A percentile compares a stretch with the other conserved stretches of the same genome.
Evolutionary conservation across 2,888 invertebrate species (phyloP).

Genomic region (Plagodis pulveraria): DNA sequence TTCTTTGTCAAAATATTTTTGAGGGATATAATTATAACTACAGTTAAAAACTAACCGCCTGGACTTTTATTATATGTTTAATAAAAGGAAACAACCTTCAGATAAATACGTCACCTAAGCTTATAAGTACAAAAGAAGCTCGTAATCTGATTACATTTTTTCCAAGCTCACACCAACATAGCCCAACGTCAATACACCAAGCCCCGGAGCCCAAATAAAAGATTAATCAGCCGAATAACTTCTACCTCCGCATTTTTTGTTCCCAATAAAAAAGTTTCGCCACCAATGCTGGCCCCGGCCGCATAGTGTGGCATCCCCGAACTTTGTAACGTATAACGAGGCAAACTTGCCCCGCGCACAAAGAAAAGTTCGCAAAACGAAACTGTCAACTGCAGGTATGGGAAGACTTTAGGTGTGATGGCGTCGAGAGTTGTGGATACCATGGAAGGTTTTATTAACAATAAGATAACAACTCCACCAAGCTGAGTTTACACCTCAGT

Average conservation of each 20-base stretch:
- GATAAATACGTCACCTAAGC: no score
- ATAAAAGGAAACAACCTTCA: no score
- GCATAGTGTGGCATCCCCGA: conserved; percentile 25
- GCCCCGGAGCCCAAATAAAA: conserved; percentile 16
- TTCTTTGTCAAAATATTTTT: no score
- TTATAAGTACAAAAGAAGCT: no score
- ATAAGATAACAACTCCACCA: no score
- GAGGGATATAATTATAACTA: no score
- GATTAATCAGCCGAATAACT: conserved; percentile 22
- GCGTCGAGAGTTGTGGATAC: conserved; percentile 37
- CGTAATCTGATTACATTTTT: no score
- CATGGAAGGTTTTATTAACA: neutral
- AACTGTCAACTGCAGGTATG: conserved; percentile 72
- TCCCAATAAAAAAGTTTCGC: conserved; percentile 30
- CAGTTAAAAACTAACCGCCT: no score
- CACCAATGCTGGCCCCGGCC: conserved; percentile 19
- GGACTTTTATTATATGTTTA: no score
- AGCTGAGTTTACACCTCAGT: no score
- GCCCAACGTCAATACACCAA: conserved; percentile 10
- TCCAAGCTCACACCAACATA: neutral
- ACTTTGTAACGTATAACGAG: conserved; percentile 56
- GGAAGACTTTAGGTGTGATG: conserved; percentile 37
- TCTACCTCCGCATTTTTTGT: conserved; percentile 33
- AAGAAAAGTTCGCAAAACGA: conserved; percentile 72
- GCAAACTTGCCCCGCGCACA: conserved; percentile 59